These are phyloP conservation scores for Dinocampus coccinellae DNA, from an alignment of 2,888 invertebrate species.

Conservation along the genomic window DNA sequence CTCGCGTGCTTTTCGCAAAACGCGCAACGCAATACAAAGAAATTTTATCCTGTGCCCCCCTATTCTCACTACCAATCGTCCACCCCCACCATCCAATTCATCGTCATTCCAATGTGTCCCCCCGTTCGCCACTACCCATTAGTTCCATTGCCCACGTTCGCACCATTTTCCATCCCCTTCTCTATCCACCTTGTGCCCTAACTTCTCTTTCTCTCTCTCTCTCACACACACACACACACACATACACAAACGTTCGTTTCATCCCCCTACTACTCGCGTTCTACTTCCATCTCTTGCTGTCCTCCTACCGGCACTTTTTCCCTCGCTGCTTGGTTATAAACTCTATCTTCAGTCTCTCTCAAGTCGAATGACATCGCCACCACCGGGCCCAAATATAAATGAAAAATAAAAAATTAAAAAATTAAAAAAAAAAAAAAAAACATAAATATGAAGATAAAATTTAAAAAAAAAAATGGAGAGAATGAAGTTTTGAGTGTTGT, in stretches of 20 bases:
- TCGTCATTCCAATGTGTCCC: conserved; percentile 18
- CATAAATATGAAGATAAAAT: too few relatives aligned
- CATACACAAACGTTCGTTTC: too few relatives aligned
- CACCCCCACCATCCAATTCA: background rate
- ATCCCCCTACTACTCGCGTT: conserved; percentile 36
- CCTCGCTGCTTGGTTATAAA: conserved; percentile 37
- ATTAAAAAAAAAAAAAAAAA: too few relatives aligned
- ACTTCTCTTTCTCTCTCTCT: conserved; percentile 28
- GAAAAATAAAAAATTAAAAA: too few relatives aligned
- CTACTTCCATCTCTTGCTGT: conserved; percentile 36
- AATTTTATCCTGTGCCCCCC: conserved; percentile 5
- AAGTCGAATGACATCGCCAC: conserved; percentile 26
- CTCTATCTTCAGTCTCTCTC: conserved; percentile 25
- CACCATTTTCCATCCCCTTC: background rate
- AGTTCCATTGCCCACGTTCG: conserved; percentile 35
- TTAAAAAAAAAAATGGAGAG: conserved; percentile 5
- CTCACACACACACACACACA: conserved; percentile 33
- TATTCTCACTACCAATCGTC: background rate
- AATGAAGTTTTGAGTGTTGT: conserved; percentile 21
- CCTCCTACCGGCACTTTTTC: conserved; percentile 40
- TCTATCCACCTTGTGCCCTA: background rate
- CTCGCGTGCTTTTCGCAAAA: conserved; percentile 29
- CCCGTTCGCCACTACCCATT: conserved; percentile 27
- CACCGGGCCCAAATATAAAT: conserved; percentile 22
- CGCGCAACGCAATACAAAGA: conserved; percentile 27